These are phyloP conservation scores for Tringa solitaria DNA, from an alignment of 2,113 vertebrate species.

Conservation along the genomic window DNA sequence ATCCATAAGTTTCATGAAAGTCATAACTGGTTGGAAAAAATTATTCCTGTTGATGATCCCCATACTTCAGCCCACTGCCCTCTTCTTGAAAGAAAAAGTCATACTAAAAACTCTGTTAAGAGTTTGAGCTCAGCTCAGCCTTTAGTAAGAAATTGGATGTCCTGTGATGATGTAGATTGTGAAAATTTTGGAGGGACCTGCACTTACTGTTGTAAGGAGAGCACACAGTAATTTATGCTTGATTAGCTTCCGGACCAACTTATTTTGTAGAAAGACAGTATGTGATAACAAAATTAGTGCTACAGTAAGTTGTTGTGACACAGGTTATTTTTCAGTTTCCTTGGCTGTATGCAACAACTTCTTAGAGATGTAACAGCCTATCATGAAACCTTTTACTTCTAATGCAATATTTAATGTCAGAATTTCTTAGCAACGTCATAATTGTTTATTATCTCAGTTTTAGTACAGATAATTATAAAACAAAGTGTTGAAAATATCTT, in stretches of 20 bases:
- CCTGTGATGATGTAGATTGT: neutral
- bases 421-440: neutral
- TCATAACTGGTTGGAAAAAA: neutral
- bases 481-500: neutral
- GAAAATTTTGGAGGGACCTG: neutral
- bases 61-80: neutral
- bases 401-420: neutral
- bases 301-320: neutral
- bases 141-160: neutral
- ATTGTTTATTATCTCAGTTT: neutral
- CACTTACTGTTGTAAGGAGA: neutral
- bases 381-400: neutral
- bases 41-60: neutral
- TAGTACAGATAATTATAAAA: neutral
- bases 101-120: neutral
- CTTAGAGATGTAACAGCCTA: neutral
- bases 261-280: neutral
- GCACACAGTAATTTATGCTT: neutral
- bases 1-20: neutral
- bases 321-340: neutral
- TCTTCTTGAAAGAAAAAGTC: neutral
- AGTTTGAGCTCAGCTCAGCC: neutral
- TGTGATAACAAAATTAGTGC: neutral
- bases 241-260: neutral
- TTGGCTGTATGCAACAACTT: neutral